Conservation (phyloP, 2,113 vertebrate genomes). For the Ptilorrhoa leucosticta region DNA sequence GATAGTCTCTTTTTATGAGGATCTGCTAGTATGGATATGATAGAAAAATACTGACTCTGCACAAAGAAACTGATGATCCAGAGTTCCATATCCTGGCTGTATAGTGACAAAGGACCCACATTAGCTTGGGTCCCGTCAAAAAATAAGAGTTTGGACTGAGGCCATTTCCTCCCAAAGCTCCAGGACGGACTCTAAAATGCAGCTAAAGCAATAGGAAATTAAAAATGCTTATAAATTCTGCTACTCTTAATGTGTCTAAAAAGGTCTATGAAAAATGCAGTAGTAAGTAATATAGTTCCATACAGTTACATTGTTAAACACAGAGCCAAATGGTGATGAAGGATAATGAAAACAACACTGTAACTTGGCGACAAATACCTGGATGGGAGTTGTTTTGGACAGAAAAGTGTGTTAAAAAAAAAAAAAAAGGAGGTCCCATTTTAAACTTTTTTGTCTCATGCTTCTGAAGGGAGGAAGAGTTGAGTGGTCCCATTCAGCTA, state of each 20-base stretch:
- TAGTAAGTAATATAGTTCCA: not conserved
- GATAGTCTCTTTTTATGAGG: not conserved
- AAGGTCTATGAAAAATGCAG: not conserved
- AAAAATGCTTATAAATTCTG: not conserved
- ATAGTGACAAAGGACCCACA: not conserved
- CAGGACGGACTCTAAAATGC: not conserved
- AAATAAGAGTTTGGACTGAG: not conserved
- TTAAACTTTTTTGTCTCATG: not conserved
- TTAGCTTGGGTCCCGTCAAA: not conserved
- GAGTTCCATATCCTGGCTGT: not conserved
- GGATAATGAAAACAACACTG: not conserved
- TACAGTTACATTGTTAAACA: not conserved
- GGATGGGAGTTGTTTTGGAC: not conserved
- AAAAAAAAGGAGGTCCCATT: not conserved
- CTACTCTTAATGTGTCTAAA: not conserved
- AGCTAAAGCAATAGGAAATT: not conserved
- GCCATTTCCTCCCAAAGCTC: not conserved
- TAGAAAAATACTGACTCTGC: not conserved
- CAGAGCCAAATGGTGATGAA: not conserved
- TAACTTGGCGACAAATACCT: not conserved
- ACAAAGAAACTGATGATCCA: not conserved
- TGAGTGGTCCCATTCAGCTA: not conserved
- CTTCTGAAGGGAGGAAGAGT: not conserved
- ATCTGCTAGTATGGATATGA: not conserved
- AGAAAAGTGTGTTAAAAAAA: not conserved